phyloP scores from a whole-genome alignment of 2,797 vertebrate genomes.

The Enteromius trimaculatus region DNA sequence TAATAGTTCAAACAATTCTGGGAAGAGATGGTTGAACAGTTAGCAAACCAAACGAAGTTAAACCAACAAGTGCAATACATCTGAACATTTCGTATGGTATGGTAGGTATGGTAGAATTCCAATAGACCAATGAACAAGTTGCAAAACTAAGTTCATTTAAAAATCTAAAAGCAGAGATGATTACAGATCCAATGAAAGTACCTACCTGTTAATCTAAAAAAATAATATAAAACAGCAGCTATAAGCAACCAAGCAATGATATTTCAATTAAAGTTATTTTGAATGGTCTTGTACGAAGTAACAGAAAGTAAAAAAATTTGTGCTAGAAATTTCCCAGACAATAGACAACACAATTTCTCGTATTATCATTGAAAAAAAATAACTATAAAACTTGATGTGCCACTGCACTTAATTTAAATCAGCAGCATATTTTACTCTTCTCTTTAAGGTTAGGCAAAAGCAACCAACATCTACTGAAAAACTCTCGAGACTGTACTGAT shows the following conservation, averaged over 20 bases:
- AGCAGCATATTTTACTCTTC: not conserved
- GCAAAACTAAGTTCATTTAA: conserved; percentile 12
- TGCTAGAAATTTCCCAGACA: not conserved
- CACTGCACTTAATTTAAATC: not conserved
- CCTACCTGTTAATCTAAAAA: conserved; percentile 37
- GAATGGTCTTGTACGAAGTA: not conserved
- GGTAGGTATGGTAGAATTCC: conserved; percentile 40
- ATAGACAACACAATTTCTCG: not conserved
- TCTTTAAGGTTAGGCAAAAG: not conserved
- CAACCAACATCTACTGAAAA: not conserved
- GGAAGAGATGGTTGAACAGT: conserved; percentile 40
- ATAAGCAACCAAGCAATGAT: not conserved
- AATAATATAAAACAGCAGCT: not conserved
- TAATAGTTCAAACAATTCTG: conserved; percentile 18
- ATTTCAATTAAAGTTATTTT: not conserved
- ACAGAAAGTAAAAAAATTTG: not conserved
- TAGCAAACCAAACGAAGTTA: conserved; percentile 35
- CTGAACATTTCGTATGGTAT: conserved; percentile 35
- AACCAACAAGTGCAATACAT: conserved; percentile 36
- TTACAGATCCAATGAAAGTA: conserved; percentile 22
- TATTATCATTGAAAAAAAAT: not conserved
- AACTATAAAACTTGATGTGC: not conserved
- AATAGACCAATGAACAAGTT: conserved; percentile 13
- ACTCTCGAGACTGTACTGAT: not conserved
- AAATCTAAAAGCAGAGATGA: conserved; percentile 33